Conservation (phyloP, 2,797 vertebrate species). For the Ptychobarbus kaznakovi region DNA sequence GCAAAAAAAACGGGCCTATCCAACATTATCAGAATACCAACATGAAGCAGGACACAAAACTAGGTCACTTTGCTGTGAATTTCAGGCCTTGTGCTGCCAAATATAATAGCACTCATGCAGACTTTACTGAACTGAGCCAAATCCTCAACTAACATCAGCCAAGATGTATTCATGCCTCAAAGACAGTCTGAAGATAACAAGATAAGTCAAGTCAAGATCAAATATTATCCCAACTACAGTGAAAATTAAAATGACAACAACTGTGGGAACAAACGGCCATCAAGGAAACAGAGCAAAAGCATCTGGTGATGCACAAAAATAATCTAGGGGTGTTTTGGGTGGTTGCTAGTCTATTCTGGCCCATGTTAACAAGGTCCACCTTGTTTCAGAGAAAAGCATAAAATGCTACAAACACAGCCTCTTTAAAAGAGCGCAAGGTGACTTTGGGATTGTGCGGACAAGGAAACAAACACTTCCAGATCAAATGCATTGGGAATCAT, state of each 20-base stretch:
- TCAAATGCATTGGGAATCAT: constrained; percentile 35
- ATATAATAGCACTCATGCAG: constrained; percentile 42
- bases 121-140: constrained; percentile 32
- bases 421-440: background rate
- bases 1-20: background rate
- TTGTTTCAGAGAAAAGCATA: background rate
- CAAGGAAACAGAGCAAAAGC: background rate
- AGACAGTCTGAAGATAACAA: constrained; percentile 20
- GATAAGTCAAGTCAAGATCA: constrained; percentile 37
- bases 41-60: constrained; percentile 36
- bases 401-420: background rate
- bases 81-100: constrained; percentile 35
- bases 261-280: background rate
- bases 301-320: background rate
- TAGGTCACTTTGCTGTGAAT: constrained; percentile 42
- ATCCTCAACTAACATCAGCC: constrained; percentile 9
- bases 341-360: background rate
- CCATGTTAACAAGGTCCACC: background rate
- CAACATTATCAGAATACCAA: constrained; percentile 13
- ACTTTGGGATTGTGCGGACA: constrained; percentile 4
- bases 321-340: background rate
- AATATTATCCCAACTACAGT: constrained; percentile 36
- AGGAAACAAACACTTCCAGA: constrained; percentile 14
- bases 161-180: constrained; percentile 35
- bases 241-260: constrained; percentile 41